Conservation (phyloP, 2,113 vertebrate species). For the Petromus typicus region DNA sequence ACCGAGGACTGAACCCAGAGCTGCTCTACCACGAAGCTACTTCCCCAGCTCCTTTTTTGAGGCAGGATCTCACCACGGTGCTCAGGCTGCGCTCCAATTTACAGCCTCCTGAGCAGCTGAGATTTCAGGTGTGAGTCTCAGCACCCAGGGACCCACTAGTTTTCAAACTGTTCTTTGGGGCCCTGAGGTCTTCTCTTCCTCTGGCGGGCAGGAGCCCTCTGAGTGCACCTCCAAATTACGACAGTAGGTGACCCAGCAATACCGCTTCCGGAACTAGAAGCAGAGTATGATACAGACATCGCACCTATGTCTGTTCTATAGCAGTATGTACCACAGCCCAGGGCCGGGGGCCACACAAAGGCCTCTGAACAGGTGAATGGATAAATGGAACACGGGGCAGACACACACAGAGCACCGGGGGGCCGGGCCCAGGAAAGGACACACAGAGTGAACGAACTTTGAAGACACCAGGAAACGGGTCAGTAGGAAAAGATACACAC, state of each 20-base stretch:
- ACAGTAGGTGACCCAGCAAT: neutral
- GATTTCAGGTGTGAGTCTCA: neutral
- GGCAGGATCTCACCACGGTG: neutral
- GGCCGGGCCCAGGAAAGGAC: neutral
- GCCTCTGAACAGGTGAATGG: accelerated
- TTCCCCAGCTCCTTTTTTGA: neutral
- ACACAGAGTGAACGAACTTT: neutral
- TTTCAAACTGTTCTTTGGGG: neutral
- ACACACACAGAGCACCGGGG: accelerated
- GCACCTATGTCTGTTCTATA: no score
- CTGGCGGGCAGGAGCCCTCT: neutral
- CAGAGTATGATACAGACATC: neutral
- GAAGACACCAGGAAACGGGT: neutral
- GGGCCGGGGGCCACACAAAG: neutral
- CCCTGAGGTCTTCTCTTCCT: neutral
- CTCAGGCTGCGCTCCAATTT: neutral
- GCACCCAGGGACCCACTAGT: neutral
- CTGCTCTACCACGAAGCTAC: neutral
- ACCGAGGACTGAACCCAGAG: neutral
- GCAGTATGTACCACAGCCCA: neutral
- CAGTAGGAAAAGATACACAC: neutral
- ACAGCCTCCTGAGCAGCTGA: neutral
- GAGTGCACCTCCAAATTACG: neutral
- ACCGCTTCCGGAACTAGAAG: neutral
- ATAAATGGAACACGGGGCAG: neutral